Evolutionary conservation across 2,888 invertebrate species (phyloP), one percentile per base, ranked within the genome.

Genomic region (Therioaphis trifolii): DNA sequence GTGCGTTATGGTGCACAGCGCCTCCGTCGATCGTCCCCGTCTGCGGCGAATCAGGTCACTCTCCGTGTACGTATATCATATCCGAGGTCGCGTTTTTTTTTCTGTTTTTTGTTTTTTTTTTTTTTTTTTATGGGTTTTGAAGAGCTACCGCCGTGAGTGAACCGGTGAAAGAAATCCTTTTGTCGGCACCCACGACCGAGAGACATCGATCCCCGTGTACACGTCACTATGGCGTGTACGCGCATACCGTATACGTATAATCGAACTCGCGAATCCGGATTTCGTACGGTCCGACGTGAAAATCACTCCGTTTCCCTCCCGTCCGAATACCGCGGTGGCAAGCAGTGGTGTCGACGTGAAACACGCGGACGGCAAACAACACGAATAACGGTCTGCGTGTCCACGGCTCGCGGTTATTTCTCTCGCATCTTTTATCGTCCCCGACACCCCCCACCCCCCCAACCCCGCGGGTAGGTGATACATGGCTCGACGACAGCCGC

Each of bases 21-120:
- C 69, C 69, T 79, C 58, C 69, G 69, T 69, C 69, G 71, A 69
- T 69, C 69, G 77, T 78, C 77, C 35, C 63, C 52, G 29, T 78
- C 52, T 24, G 78, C 79, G 43, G 40, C 69, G 69, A 79, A 79
- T 71, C 55, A 79, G 79, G 79, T 79, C 79, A 79, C 79, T 79
- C 79, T 43, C 35, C 9, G 9, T 74, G 4, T 24, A n/a, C 7
- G 9, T 14, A 52, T 29, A 35, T 52, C 15, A 46, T 46, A 35
- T 55, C 18, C 15, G 49, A 4, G 49, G 69, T 69, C 12, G 27
- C 29, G 21, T n/a, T 27, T 69, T 24, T 29, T 35, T 66, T 66
- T 66, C 29, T 66, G n/a, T n/a, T n/a, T n/a, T n/a, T n/a, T n/a
- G n/a, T n/a, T n/a, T n/a, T n/a, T n/a, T n/a, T 12, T 24, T 21